phyloP scores from a whole-genome alignment of 2,888 invertebrate genomes.

The Sarcophaga variegata region DNA sequence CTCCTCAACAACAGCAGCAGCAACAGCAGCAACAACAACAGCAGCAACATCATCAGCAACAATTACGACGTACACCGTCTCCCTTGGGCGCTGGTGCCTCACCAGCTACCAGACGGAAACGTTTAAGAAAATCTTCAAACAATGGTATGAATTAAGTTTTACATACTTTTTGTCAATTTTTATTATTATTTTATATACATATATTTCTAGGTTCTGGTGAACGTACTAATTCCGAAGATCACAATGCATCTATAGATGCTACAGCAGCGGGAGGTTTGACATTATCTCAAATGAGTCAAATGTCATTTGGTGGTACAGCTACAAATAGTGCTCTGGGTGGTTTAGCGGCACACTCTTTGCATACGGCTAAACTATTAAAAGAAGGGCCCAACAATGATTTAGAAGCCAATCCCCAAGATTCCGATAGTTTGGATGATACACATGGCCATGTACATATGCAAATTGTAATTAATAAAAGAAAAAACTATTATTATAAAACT shows the following conservation, averaged over 20 bases:
- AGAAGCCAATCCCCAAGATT: constrained; percentile 83
- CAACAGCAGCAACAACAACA: constrained; percentile 85
- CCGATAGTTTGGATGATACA: constrained; percentile 83
- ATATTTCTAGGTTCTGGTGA: constrained; percentile 82
- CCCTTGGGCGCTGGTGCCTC: constrained; percentile 85
- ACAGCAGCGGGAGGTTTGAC: constrained; percentile 80
- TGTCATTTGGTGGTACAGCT: constrained; percentile 82
- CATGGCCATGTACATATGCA: constrained; percentile 82
- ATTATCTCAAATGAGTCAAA: constrained; percentile 83
- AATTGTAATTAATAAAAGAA: constrained; percentile 76
- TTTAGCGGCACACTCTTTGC: constrained; percentile 79
- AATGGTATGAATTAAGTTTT: constrained; percentile 81
- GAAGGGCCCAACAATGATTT: constrained; percentile 82
- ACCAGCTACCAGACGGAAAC: constrained; percentile 85
- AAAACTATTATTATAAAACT: constrained; percentile 38
- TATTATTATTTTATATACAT: no score
- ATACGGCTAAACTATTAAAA: constrained; percentile 80
- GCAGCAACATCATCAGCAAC: constrained; percentile 86
- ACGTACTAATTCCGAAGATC: constrained; percentile 83
- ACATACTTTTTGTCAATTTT: background rate
- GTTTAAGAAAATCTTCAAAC: constrained; percentile 86
- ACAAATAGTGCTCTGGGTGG: constrained; percentile 76
- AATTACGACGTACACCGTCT: constrained; percentile 82
- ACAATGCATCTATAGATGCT: constrained; percentile 79
- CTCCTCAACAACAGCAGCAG: constrained; percentile 83